Evolutionary conservation across 1,140 invertebrate species (phyloP), one percentile per base, ranked within the genome.

Genomic region (Drosophila sulfurigaster): DNA sequence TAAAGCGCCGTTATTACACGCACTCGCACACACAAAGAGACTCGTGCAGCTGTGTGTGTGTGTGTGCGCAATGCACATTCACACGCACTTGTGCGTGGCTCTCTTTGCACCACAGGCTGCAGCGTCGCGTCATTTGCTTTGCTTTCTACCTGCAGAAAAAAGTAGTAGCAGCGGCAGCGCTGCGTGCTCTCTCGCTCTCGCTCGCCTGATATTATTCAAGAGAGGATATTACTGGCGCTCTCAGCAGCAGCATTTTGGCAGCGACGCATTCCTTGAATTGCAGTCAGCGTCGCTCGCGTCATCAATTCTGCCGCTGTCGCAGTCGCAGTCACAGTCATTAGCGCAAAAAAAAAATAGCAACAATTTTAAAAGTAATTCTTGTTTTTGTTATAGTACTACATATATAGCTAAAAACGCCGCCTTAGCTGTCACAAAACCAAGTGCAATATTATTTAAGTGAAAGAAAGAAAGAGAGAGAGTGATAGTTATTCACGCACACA

Each of bases 361-460:
- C 51, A 74, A 43, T 32, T 32, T 32, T 30, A 11, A 35, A 15
- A 32, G n/a, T 62, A 59, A 30, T 49, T 67, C 41, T 48, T 51
- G 48, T 45, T 69, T 65, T 32, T 20, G 51, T 52, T 68, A 28
- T 64, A 16, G 41, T 64, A 51, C 13, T 35, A 28, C 30, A 8
- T 8, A 32, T 6, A 32, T 32, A 32, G 32, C 6, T 13, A 15
- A 48, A 63, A 63, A 38, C 56, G 46, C 35, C 51, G 28, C 38
- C 28, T 15, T 41, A 32, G 60, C 58, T 75, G 82, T 79, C 73
- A 25, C 20, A 25, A 3, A 82, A 79, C 65, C 62, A 82, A 86
- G 82, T 86, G 83, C 82, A 86, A 88, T 86, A 86, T 78, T 74
- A 78, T 68, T 86, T 74, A 81, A 78, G 72, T 80, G 72, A 81